phyloP scores from a whole-genome alignment of 2,113 vertebrate genomes.

The Canis aureus region DNA sequence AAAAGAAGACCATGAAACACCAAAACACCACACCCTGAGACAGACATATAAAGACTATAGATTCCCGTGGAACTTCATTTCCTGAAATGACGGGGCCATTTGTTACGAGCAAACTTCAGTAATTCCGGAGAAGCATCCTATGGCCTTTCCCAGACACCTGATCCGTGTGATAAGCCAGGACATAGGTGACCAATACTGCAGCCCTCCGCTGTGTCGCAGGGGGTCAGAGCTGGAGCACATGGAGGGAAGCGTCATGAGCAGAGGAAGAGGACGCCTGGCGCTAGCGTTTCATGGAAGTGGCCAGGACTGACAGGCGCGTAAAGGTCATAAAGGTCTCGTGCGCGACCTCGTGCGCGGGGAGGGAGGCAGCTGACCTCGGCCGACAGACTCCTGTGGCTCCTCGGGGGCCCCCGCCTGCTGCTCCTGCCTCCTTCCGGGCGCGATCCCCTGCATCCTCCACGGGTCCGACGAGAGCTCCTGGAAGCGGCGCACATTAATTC shows the following conservation, averaged over 20 bases:
- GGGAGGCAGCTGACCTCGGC: too few relatives aligned
- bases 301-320: too few relatives aligned
- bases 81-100: not conserved
- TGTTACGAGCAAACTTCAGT: slow-evolving; percentile 38
- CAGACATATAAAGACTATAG: not conserved
- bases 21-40: not conserved
- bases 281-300: not conserved
- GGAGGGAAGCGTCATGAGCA: not conserved
- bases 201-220: not conserved
- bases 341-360: too few relatives aligned
- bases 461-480: not conserved
- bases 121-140: slow-evolving; percentile 55
- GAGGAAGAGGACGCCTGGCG: not conserved
- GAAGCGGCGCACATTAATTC: slow-evolving; percentile 46
- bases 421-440: too few relatives aligned
- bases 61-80: not conserved
- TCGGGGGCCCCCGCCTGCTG: too few relatives aligned
- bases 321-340: too few relatives aligned
- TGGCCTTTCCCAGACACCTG: slow-evolving; percentile 16
- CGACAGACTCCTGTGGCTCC: too few relatives aligned
- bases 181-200: slow-evolving; percentile 30
- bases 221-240: slow-evolving; percentile 42
- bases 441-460: not conserved
- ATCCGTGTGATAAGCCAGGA: slow-evolving; percentile 50
- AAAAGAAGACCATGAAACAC: not conserved